Conservation (phyloP, 2,113 vertebrate genomes). For the Chinchilla lanigera region DNA sequence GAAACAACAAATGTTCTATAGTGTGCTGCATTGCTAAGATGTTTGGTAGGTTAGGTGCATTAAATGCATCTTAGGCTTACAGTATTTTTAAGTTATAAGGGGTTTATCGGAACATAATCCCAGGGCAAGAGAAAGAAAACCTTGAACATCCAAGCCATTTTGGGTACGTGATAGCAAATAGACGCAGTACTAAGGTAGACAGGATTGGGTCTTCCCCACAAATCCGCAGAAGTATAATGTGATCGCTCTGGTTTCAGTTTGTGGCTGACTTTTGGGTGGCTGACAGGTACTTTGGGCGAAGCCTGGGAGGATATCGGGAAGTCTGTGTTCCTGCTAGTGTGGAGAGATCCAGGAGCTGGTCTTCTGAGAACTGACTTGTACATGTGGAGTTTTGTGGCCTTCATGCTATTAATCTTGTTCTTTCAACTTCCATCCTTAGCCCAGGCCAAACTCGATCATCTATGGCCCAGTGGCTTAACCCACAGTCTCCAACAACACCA, state of each 20-base stretch:
- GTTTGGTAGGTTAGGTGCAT: neutral
- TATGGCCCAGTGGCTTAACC: slow-evolving; percentile 89
- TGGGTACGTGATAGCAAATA: neutral
- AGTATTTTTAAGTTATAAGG: neutral
- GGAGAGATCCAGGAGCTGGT: neutral
- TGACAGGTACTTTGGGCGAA: neutral
- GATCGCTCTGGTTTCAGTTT: neutral
- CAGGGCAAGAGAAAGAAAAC: neutral
- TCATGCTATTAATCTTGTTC: slow-evolving; percentile 47
- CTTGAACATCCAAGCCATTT: neutral
- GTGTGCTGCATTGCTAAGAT: neutral
- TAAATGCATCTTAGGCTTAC: neutral
- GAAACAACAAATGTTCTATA: neutral
- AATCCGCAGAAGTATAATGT: neutral
- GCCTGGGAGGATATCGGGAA: neutral
- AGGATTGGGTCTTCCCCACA: neutral
- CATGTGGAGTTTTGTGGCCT: neutral
- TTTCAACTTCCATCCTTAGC: slow-evolving; percentile 70
- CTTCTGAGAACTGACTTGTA: neutral
- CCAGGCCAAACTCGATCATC: slow-evolving; percentile 82
- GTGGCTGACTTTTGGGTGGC: neutral
- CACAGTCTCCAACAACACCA: slow-evolving; percentile 58
- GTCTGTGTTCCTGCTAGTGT: neutral
- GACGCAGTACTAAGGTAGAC: neutral
- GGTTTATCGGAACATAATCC: neutral